These are phyloP conservation scores for Gadus chalcogrammus DNA, from an alignment of 2,113 vertebrate species.

Conservation along the genomic window DNA sequence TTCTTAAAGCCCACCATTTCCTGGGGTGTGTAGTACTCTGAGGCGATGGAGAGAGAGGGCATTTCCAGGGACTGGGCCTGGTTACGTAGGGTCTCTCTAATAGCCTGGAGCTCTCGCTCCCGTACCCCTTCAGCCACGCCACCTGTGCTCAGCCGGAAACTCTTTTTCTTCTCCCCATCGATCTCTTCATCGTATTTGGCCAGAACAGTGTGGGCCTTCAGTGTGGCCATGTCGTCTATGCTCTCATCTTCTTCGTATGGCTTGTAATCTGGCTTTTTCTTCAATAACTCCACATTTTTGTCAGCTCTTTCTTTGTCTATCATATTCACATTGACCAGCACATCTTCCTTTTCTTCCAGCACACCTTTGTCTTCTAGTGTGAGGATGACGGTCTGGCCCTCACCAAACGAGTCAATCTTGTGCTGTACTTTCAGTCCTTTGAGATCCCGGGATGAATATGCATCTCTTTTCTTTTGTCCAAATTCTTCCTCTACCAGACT, in stretches of 20 bases:
- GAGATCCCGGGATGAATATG: constrained; percentile 79
- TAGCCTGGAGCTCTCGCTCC: constrained; percentile 81
- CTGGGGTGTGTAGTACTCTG: constrained; percentile 82
- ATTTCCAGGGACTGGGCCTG: constrained; percentile 82
- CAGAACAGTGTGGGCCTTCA: constrained; percentile 75
- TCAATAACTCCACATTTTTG: constrained; percentile 86
- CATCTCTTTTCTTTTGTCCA: constrained; percentile 72
- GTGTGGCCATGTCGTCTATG: constrained; percentile 79
- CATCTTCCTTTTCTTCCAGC: constrained; percentile 80
- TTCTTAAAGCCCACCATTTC: constrained; percentile 90
- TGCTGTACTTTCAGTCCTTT: constrained; percentile 92
- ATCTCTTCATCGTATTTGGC: constrained; percentile 90
- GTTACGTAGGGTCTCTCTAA: constrained; percentile 74
- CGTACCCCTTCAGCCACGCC: constrained; percentile 78
- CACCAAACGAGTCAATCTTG: constrained; percentile 80
- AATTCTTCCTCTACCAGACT: constrained; percentile 88
- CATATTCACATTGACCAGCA: constrained; percentile 83
- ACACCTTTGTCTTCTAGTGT: constrained; percentile 91
- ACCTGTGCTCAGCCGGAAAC: constrained; percentile 76
- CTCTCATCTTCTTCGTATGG: constrained; percentile 85
- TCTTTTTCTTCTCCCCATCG: constrained; percentile 84
- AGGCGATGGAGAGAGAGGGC: constrained; percentile 72
- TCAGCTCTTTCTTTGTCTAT: constrained; percentile 85
- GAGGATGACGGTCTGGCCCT: constrained; percentile 83
- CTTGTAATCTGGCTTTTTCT: constrained; percentile 86